A percentile compares a stretch with the other conserved stretches of the same genome.
phyloP scores from a whole-genome alignment of 2,888 invertebrate species.

The Cephus runcator region DNA sequence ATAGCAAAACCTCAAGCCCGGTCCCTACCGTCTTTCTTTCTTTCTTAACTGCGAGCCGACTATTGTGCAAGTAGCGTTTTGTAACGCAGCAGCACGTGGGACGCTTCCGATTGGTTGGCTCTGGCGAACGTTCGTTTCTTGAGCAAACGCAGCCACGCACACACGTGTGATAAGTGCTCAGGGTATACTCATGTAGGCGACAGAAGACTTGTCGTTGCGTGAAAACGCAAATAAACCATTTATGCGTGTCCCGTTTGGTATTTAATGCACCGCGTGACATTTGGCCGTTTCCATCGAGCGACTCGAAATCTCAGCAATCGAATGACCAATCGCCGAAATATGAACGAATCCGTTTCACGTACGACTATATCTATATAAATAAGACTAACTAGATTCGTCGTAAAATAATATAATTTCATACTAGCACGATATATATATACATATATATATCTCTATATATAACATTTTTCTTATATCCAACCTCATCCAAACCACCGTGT shows the following conservation, averaged over 20 bases:
- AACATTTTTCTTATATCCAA: neutral
- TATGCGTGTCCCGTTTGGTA: neutral
- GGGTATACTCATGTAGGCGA: neutral
- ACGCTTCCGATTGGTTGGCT: constrained; percentile 5
- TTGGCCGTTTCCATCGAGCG: neutral
- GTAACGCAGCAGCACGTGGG: neutral
- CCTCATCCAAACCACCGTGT: neutral
- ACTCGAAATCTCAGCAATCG: neutral
- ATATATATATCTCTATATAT: neutral
- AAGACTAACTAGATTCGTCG: too few relatives aligned
- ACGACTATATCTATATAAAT: too few relatives aligned
- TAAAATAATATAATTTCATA: neutral
- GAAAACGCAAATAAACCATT: neutral
- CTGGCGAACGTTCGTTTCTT: neutral
- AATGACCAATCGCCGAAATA: too few relatives aligned
- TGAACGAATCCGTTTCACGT: neutral
- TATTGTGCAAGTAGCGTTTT: neutral
- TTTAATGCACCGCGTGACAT: neutral
- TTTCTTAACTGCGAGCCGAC: neutral
- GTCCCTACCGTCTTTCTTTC: neutral
- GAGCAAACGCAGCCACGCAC: neutral
- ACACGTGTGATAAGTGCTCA: neutral
- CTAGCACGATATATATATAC: neutral
- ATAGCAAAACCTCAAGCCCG: neutral
- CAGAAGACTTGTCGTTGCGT: neutral